Evolutionary conservation across 2,888 invertebrate genomes (phyloP).

Genomic region (Rhamphomyia laevipes): DNA sequence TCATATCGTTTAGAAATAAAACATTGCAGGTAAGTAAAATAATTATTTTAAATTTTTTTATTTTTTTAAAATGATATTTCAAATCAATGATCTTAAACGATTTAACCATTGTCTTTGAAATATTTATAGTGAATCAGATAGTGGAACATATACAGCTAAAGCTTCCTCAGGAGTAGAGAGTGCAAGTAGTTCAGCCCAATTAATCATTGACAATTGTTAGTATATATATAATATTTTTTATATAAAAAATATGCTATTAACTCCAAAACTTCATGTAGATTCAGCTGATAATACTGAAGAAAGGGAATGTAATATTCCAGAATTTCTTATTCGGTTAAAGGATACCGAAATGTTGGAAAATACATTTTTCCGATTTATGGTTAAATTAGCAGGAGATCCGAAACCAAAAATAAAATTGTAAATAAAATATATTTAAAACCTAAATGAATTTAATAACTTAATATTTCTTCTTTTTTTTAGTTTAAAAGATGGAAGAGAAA

Average conservation of each 20-base stretch:
- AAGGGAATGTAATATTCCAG: constrained; percentile 61
- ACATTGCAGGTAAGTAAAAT: constrained; percentile 43
- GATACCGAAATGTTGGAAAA: constrained; percentile 80
- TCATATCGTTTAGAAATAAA: constrained; percentile 61
- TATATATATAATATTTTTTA: constrained; percentile 11
- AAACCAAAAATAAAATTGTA: constrained; percentile 86
- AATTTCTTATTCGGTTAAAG: constrained; percentile 72
- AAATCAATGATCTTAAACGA: too few species aligned
- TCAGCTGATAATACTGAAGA: constrained; percentile 60
- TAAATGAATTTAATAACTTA: neutral
- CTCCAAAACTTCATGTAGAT: too few species aligned
- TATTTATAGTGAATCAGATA: constrained; percentile 52
- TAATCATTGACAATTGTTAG: constrained; percentile 77
- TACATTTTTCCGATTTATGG: constrained; percentile 78
- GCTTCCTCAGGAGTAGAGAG: constrained; percentile 72
- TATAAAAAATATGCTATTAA: neutral
- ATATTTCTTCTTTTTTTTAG: constrained; percentile 38
- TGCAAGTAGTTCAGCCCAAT: constrained; percentile 74
- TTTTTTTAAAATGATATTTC: neutral
- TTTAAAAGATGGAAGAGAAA: constrained; percentile 67
- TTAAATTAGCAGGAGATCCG: constrained; percentile 78
- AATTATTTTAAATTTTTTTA: neutral
- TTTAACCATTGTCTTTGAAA: neutral
- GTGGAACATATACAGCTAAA: constrained; percentile 82
- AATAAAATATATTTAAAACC: constrained; percentile 41